phyloP scores from a whole-genome alignment of 2,113 vertebrate species.

The Melanerpes formicivorus region DNA sequence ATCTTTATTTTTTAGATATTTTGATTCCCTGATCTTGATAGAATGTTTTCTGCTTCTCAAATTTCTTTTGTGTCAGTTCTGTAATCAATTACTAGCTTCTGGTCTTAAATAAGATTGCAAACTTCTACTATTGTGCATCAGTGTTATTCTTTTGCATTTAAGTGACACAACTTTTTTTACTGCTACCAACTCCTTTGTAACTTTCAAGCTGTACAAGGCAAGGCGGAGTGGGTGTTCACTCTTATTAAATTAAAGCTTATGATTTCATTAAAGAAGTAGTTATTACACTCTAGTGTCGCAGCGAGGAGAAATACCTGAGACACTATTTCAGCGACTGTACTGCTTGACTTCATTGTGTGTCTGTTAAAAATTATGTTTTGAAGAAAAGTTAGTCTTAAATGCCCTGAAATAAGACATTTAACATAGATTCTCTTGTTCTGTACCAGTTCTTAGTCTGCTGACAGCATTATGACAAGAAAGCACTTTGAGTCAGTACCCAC shows the following conservation, averaged over 20 bases:
- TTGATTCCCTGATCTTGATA: not conserved
- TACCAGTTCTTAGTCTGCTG: not conserved
- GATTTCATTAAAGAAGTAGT: not conserved
- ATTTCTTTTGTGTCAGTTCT: not conserved
- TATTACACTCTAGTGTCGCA: not conserved
- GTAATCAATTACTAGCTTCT: not conserved
- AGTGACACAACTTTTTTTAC: not conserved
- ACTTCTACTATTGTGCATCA: not conserved
- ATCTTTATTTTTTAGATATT: not conserved
- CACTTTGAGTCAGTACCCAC: fast-evolving
- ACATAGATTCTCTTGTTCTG: not conserved
- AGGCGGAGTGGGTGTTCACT: not conserved
- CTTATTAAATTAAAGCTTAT: not conserved
- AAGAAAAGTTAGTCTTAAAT: not conserved
- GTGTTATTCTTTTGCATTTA: not conserved
- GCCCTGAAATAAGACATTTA: not conserved
- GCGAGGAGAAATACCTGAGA: not conserved
- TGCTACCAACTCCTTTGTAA: not conserved
- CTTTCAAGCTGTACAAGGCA: not conserved
- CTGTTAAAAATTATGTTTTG: not conserved
- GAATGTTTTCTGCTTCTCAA: not conserved
- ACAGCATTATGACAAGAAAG: not conserved
- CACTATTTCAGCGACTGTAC: not conserved
- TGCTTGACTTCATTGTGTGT: not conserved
- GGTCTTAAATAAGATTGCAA: not conserved